Base-by-base conservation (phyloP, 2,797 vertebrate species). In the Hapalemur alaotrensis region DNA sequence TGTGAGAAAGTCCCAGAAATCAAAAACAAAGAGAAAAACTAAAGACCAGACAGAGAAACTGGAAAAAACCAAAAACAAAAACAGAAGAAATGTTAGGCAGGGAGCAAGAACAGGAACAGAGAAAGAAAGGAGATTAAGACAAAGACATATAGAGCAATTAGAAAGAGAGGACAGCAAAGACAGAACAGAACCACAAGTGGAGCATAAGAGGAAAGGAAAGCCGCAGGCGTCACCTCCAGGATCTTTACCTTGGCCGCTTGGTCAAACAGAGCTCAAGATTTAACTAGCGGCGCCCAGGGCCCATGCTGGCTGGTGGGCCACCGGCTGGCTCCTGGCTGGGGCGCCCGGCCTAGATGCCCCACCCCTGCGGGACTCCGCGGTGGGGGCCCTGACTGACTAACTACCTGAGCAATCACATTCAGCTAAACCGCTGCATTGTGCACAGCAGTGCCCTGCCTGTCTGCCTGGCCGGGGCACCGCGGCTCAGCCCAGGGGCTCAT, bases 341-440 rank as follows among this genome's bases (percentile, higher is more conserved):
- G 97, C 83, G 81, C 95, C 97, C 97, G 98, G 98, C 98, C 97
- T 91, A 61, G 93, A 95, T 69, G 98, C 97, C 98, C 97, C 95
- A 91, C 97, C 98, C 98, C 95, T 98, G 70, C 98, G 96, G 96
- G 97, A 90, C 91, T 97, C 93, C 96, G 98, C 97, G 96, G 98
- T 82, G 97, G 97, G 93, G 98, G 97, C 96, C 96, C 99, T 99
- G 97, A 98, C 99, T 99, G 98, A 96, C 99, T 99, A 99, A 52
- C 98, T 98, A 98, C 98, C 99, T 99, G 98, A 98, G 94, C 98
- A 99, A 99, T 99, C 98, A 98, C 97, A 91, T 99, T 98, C 98
- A 98, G 99, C 99, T 99, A 99, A 98, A 98, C 96, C 98, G 98
- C 99, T 99, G 99, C 99, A 99, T 99, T 99, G 99, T 99, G 99